Evolutionary conservation across 2,888 invertebrate genomes (phyloP), one percentile per base, ranked within the genome.

Genomic region (Drosophila paramelanica): DNA sequence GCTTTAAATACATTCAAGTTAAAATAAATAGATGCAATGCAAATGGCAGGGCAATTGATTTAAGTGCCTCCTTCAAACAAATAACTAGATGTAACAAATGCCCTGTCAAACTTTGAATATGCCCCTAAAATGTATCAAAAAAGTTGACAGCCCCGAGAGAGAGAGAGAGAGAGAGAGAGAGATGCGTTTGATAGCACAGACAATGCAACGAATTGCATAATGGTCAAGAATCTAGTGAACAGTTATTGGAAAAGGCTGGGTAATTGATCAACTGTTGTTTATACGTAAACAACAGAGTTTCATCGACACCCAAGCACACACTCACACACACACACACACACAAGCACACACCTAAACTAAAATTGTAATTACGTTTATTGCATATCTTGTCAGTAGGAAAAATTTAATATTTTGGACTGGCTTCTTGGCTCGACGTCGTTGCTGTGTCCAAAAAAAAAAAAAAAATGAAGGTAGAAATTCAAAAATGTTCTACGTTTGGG

Each of bases 301-400:
- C 11, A 38, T 56, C 14, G 23, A 41, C 51, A 46, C 13, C 14
- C 36, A 25, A n/a, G n/a, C 13, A 47, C 39, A 58, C 25, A 51
- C 31, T 38, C 56, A 50, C 27, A 57, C 46, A 55, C 31, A 57
- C 57, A 50, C 42, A 42, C 31, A n/a, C 42, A 51, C 38, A 60
- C 17, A 33, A 31, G 23, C 36, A 58, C 33, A 42, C 46, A 52
- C 39, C 13, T 42, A 62, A 60, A 47, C 46, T 62, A 60, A 69
- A 76, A 76, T 84, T 81, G 81, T 81, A 84, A 84, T 87, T 84
- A 79, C 67, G 73, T 73, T 83, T 77, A 86, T 79, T 84, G 79
- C 79, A 67, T 71, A 71, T 68, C 50, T 46, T 46, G 56, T 50
- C 58, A 51, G 33, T 47, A 49, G 46, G n/a, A 65, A 62, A 67